A percentile compares a stretch with the other conserved stretches of the same genome.
Evolutionary conservation across 1,140 invertebrate species (phyloP).

Genomic region (Procambarus virginalis): DNA sequence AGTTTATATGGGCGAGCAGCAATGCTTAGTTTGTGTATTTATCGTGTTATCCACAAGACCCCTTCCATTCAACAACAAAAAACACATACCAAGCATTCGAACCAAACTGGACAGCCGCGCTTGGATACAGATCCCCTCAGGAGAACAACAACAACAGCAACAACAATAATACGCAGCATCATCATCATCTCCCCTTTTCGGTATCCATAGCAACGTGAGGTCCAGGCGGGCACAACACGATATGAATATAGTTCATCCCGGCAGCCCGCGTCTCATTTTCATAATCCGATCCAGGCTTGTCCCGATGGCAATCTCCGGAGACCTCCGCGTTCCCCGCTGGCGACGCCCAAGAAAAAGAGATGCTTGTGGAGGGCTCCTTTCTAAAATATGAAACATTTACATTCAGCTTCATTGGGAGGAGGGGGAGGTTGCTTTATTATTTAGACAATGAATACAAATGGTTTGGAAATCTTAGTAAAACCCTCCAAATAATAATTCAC

Average conservation of each 20-base stretch:
- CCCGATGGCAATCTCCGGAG: constrained; percentile 62
- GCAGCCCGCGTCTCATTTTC: constrained; percentile 59
- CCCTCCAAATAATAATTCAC: too few species aligned
- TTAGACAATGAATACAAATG: too few species aligned
- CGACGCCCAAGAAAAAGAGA: constrained; percentile 38
- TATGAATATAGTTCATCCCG: constrained; percentile 67
- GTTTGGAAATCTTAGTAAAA: too few species aligned
- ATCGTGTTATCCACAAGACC: not conserved
- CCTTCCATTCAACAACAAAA: not conserved
- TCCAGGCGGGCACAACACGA: constrained; percentile 65
- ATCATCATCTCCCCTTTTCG: constrained; percentile 45
- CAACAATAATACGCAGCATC: constrained; percentile 25
- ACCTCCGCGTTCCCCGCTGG: constrained; percentile 49
- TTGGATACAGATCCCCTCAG: constrained; percentile 33
- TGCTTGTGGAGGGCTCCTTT: constrained; percentile 1
- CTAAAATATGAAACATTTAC: constrained; percentile 51
- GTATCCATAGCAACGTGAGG: constrained; percentile 65
- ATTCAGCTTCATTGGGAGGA: constrained; percentile 33
- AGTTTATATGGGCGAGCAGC: not conserved
- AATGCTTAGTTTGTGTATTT: not conserved
- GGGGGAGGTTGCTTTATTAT: not conserved
- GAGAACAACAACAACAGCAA: constrained; percentile 13
- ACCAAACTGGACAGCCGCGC: constrained; percentile 39
- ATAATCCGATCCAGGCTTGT: constrained; percentile 61
- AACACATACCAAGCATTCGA: not conserved